Evolutionary conservation across 2,888 invertebrate species (phyloP), one percentile per base, ranked within the genome.

Genomic region (Lamellibrachia satsuma): DNA sequence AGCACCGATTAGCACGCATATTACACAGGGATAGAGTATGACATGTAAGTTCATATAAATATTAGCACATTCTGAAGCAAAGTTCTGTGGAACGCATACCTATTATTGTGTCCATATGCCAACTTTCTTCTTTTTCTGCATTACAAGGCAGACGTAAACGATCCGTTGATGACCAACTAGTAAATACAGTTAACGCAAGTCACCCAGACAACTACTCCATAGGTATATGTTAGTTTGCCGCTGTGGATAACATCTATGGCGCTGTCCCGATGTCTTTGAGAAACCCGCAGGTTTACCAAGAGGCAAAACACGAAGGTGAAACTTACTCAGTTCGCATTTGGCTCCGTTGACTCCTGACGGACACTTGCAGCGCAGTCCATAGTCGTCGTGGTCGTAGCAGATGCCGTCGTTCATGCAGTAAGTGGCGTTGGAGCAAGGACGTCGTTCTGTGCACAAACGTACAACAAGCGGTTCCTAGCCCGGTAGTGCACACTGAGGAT

Each of bases 241-340:
- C 2, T 57, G 57, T 57, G 6, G n/a, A 75, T 22, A 15, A 22
- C 75, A 75, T 6, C 6, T 6, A 15, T 75, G 2, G n/a, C 1
- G 15, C 3, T 75, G 6, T 75, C 22, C 15, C 6, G n/a, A 22
- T n/a, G 22, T 75, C n/a, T 22, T 22, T 75, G 75, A 22, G 22
- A 22, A 22, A 55, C 3, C 39, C 39, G 39, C 39, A 39, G 39
- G 39, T 39, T 39, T 39, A 39, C 39, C 39, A 39, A 39, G 39
- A 39, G 39, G 39, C 39, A 39, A 9, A 55, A 55, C 9, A 55
- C 55, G 55, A 75, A 75, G 6, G 15, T 75, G 75, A 15, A 75
- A 75, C 75, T 75, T 75, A 75, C 75, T 75, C 22, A 75, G 75
- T 75, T 75, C 75, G 75, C 75, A 75, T 75, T n/a, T 75, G n/a